Evolutionary conservation across 2,113 vertebrate species (phyloP).

Genomic region (Bubo bubo): DNA sequence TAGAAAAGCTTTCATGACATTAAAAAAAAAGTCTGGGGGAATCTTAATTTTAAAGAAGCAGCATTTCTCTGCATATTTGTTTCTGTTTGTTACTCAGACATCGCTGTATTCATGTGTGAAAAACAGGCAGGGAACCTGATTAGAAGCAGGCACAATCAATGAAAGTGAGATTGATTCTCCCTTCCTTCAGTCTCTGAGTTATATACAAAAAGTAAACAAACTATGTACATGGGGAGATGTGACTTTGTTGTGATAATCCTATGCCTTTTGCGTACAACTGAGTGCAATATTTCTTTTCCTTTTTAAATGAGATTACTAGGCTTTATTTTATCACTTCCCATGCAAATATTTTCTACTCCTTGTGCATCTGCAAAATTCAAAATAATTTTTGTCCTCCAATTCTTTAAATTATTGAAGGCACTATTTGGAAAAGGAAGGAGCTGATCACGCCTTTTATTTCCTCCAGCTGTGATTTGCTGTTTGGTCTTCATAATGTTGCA

Average conservation of each 20-base stretch:
- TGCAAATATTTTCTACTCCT: background rate
- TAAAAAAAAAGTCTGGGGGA: background rate
- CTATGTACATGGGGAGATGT: background rate
- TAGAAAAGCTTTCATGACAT: background rate
- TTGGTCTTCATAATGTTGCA: background rate
- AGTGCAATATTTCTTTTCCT: background rate
- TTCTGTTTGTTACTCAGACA: background rate
- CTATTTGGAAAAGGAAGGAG: background rate
- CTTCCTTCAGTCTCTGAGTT: background rate
- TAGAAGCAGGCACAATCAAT: constrained; percentile 12
- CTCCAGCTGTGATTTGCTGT: background rate
- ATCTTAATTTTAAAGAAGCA: constrained; percentile 34
- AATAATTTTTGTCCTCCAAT: background rate
- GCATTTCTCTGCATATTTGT: background rate
- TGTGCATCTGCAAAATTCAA: background rate
- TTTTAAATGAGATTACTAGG: background rate
- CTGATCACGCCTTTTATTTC: background rate
- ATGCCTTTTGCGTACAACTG: background rate
- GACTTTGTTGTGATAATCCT: background rate
- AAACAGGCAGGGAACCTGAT: background rate
- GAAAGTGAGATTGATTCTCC: background rate
- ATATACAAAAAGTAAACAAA: background rate
- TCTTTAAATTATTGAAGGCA: background rate
- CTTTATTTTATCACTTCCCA: background rate
- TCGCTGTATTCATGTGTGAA: background rate